A percentile compares a stretch with the other conserved stretches of the same genome.
Evolutionary conservation across 1,140 invertebrate genomes (phyloP).

Genomic region (Philaenus spumarius): DNA sequence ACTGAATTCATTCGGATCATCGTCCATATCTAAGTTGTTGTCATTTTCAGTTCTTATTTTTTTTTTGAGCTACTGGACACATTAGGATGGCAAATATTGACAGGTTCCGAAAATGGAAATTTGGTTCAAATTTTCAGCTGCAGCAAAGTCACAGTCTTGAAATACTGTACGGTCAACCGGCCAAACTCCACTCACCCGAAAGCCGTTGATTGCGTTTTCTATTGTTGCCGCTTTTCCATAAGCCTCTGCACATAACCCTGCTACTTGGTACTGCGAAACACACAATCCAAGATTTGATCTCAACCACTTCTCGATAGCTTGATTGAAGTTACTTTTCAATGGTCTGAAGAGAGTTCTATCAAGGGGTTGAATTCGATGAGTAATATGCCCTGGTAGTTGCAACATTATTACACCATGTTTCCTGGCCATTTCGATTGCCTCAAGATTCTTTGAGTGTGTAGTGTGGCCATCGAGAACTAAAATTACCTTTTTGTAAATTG

Average conservation of each 20-base stretch:
- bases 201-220: no score
- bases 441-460: conserved; percentile 32
- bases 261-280: no score
- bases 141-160: no score
- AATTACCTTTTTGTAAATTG: conserved; percentile 27
- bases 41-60: no score
- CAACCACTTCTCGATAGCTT: not conserved
- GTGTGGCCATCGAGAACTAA: no score
- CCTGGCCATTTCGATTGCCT: no score
- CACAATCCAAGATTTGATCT: not conserved
- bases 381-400: not conserved
- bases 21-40: not conserved
- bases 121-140: not conserved
- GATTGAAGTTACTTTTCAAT: no score
- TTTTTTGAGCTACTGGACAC: not conserved
- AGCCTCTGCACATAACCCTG: no score
- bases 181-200: no score
- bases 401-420: no score
- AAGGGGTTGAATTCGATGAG: not conserved
- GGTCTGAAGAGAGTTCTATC: not conserved
- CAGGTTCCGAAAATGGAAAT: not conserved
- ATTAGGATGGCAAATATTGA: not conserved
- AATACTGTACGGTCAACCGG: no score
- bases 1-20: not conserved
- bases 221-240: not conserved